These are phyloP conservation scores for Lucifuga dentata DNA, from an alignment of 2,113 vertebrate species.

Conservation along the genomic window DNA sequence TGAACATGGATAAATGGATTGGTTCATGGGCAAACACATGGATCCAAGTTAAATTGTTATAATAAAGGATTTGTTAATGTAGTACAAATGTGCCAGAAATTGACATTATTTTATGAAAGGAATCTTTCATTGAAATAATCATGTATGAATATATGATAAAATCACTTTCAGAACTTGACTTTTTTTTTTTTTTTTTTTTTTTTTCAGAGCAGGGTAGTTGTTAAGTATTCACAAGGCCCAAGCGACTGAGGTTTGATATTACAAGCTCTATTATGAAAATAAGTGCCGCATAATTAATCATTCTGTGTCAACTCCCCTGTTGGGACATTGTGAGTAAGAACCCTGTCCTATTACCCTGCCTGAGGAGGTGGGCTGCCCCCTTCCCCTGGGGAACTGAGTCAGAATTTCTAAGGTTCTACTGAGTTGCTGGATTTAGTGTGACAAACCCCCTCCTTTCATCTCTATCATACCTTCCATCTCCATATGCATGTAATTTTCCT, in stretches of 20 bases:
- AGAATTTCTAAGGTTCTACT: constrained; percentile 40
- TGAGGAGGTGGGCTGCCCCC: constrained; percentile 33
- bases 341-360: constrained; percentile 38
- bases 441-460: background rate
- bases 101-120: constrained; percentile 2
- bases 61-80: background rate
- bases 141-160: background rate
- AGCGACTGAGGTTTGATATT: constrained; percentile 35
- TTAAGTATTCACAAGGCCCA: constrained; percentile 24
- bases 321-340: background rate
- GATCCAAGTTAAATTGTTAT: no score
- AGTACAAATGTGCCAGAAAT: background rate
- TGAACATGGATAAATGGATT: constrained; percentile 9
- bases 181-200: no score
- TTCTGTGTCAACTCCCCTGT: constrained; percentile 41
- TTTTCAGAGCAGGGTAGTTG: constrained; percentile 7
- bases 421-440: constrained; percentile 23
- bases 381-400: constrained; percentile 51
- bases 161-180: constrained; percentile 9
- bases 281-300: constrained; percentile 51
- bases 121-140: background rate
- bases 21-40: no score
- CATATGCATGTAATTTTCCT: constrained; percentile 2
- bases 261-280: constrained; percentile 62
- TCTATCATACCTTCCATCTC: background rate